phyloP scores from a whole-genome alignment of 1,140 invertebrate species.

The Brachionus calyciflorus region DNA sequence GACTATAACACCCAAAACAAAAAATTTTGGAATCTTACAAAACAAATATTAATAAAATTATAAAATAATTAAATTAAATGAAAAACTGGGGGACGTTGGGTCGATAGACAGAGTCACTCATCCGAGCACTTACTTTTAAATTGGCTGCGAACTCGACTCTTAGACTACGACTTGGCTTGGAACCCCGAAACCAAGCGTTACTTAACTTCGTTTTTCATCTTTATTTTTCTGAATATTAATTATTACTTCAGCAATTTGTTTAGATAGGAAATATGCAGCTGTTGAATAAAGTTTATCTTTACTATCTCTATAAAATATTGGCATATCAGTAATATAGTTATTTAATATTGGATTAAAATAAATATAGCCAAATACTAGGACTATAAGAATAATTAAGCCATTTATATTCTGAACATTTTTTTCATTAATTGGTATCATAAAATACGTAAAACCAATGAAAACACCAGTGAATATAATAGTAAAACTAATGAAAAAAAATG shows the following conservation, averaged over 20 bases:
- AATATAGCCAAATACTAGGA: background rate
- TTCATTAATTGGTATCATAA: background rate
- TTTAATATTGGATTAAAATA: background rate
- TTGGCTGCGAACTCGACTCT: no score
- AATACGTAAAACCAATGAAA: conserved; percentile 4
- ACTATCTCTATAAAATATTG: conserved; percentile 73
- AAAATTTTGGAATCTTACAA: conserved; percentile 66
- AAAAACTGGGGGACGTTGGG: no score
- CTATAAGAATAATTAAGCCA: background rate
- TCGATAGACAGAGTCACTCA: no score
- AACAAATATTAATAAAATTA: background rate
- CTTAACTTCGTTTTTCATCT: no score
- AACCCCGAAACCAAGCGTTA: no score
- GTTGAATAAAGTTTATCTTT: conserved; percentile 72
- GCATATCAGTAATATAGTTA: conserved; percentile 60
- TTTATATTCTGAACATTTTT: background rate
- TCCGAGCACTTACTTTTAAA: no score
- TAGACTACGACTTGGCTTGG: no score
- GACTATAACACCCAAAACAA: background rate
- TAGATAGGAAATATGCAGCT: conserved; percentile 68
- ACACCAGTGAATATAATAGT: background rate
- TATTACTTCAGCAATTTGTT: background rate
- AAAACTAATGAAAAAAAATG: background rate
- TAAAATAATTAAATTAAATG: background rate
- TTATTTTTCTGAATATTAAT: no score